Evolutionary conservation across 37 sponge, comb jelly and placozoan genomes (phyloP).

Genomic region (Diacarnus erythraeanus): DNA sequence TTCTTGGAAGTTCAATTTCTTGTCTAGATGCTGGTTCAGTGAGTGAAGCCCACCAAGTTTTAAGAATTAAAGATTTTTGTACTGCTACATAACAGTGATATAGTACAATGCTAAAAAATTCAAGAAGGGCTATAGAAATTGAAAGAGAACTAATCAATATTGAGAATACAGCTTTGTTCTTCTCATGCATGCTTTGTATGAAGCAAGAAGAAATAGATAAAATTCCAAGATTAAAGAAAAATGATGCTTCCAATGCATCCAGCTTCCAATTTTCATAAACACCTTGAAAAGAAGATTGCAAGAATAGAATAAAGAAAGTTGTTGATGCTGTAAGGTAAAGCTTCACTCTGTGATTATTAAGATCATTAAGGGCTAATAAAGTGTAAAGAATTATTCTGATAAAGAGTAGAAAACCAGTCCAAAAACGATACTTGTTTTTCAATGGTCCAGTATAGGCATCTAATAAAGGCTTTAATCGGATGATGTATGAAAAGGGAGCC

Average conservation of each 20-base stretch:
- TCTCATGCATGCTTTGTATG: no score
- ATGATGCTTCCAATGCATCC: neutral
- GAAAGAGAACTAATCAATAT: no score
- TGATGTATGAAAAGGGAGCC: neutral
- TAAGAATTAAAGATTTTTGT: no score
- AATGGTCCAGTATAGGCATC: slow-evolving; percentile 14
- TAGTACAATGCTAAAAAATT: no score
- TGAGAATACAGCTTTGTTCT: no score
- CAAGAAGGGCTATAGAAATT: no score
- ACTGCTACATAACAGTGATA: no score
- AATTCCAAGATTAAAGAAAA: neutral
- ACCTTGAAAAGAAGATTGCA: neutral
- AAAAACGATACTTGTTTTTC: slow-evolving; percentile 13
- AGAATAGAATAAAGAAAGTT: neutral
- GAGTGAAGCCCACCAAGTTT: no score
- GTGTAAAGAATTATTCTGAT: no score
- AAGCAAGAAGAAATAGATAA: no score
- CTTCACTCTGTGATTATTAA: neutral
- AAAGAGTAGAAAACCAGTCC: slow-evolving; percentile 7
- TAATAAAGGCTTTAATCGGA: neutral
- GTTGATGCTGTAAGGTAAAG: neutral
- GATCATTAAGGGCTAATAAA: neutral
- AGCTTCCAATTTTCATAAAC: slow-evolving; percentile 5
- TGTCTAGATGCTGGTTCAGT: no score
- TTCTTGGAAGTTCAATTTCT: no score